phyloP scores from a whole-genome alignment of 2,113 vertebrate species.

The Excalfactoria chinensis region DNA sequence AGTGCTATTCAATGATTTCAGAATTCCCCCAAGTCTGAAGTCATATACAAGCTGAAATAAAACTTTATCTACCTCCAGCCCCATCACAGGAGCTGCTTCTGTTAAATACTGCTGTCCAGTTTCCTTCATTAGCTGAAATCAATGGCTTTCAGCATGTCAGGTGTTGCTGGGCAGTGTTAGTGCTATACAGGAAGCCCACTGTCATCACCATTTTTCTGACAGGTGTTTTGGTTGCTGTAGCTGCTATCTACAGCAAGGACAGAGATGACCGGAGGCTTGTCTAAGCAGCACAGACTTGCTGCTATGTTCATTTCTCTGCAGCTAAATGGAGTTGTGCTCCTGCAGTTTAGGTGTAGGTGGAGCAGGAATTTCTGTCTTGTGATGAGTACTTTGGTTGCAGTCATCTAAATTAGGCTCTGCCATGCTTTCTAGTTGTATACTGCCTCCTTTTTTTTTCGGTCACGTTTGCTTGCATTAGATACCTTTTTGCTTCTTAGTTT shows the following conservation, averaged over 20 bases:
- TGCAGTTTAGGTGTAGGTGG: background rate
- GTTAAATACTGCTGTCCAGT: background rate
- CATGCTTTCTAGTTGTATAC: background rate
- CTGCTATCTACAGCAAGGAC: background rate
- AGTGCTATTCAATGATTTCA: background rate
- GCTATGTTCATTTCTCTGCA: background rate
- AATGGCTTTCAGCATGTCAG: accelerated
- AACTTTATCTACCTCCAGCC: background rate
- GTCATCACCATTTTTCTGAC: accelerated
- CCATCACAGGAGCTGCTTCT: background rate
- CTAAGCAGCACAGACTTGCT: background rate
- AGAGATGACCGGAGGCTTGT: background rate
- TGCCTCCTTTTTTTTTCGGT: background rate
- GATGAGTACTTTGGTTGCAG: background rate
- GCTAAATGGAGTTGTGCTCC: background rate
- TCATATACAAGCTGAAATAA: background rate
- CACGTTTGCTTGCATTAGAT: background rate
- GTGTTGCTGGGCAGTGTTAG: background rate
- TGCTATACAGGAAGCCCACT: background rate
- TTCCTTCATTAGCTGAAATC: background rate
- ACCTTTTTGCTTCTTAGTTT: background rate
- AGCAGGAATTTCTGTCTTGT: background rate
- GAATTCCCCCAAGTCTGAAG: background rate
- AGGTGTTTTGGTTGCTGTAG: background rate
- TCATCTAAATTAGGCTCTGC: background rate